Base-by-base conservation (phyloP, 2,888 invertebrate species). In the Agrotis clavis region DNA sequence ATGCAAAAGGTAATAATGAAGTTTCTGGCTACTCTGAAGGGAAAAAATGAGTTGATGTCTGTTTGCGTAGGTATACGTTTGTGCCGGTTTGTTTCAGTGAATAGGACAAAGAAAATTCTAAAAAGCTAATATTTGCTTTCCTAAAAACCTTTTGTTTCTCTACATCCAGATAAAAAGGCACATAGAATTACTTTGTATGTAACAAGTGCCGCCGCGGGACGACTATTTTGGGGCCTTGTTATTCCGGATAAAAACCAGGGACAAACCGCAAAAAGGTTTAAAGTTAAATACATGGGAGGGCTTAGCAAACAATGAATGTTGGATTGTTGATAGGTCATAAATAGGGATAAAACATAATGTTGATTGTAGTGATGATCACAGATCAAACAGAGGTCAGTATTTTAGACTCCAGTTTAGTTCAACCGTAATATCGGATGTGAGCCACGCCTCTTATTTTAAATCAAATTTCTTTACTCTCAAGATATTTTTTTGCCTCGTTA, bases 171-270 rank as follows among this genome's bases (percentile, higher is more conserved):
- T 47, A 74, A 56, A 74, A 74, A 48, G 35, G 25, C 25, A 48
- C 48, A 72, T 13, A 72, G 19, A 64, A 72, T 54, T 64, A 65
- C 25, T 64, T 74, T 56, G 47, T 74, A 63, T 25, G 54, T 41
- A 54, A 45, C 18, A 53, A 77, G 57, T 69, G 61, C 19, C 51
- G 62, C 71, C 77, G n/a, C 57, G 62, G 71, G 70, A 77, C 57
- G 21, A 77, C 56, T 62, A 70, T 74, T n/a, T 77, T 25, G 61
- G 25, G 71, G 57, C 25, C 56, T 57, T 62, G 57, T 59, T 70
- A 67, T 62, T 57, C 35, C 48, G n/a, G 48, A 77, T 77, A 70
- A 56, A 77, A 77, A 62, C 57, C 35, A 13, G 45, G 25, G 50
- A 35, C 35, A 21, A 50, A 51, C 47, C 57, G 57, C 77, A 62